phyloP scores from a whole-genome alignment of 2,113 vertebrate species.

The Cathartes aura region DNA sequence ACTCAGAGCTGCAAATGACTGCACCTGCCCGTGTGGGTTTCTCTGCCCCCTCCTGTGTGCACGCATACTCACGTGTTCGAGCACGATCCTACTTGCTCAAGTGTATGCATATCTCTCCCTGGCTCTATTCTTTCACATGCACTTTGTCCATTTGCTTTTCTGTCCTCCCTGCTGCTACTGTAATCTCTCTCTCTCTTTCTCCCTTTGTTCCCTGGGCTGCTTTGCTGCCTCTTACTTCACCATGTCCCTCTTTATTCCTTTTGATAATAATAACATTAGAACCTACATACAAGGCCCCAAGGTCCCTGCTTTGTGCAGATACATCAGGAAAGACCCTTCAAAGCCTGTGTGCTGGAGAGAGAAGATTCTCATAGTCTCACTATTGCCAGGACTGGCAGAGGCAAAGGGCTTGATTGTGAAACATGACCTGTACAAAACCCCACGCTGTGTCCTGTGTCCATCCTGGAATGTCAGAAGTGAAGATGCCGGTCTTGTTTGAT shows the following conservation, averaged over 20 bases:
- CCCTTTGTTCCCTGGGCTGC: conserved; percentile 39
- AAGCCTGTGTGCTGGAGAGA: background rate
- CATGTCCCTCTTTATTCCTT: conserved; percentile 32
- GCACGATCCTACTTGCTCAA: background rate
- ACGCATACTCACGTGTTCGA: background rate
- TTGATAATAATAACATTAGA: conserved; percentile 35
- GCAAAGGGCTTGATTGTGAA: background rate
- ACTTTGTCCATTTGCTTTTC: conserved; percentile 26
- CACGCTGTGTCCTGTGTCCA: background rate
- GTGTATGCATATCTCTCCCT: background rate
- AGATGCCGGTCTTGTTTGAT: background rate
- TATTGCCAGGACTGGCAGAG: background rate
- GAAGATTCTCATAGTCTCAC: background rate
- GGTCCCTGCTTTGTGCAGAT: conserved; percentile 40
- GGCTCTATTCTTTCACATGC: background rate
- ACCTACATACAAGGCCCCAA: background rate
- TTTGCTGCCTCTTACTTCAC: background rate
- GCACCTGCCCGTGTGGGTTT: background rate
- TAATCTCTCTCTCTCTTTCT: background rate
- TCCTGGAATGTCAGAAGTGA: background rate
- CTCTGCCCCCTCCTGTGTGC: background rate
- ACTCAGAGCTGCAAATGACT: background rate
- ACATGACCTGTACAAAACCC: background rate
- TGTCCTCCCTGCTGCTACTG: background rate
- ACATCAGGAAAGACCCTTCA: conserved; percentile 27